Evolutionary conservation across 2,797 vertebrate genomes (phyloP), one percentile per base, ranked within the genome.

Genomic region (Meda fulgida): DNA sequence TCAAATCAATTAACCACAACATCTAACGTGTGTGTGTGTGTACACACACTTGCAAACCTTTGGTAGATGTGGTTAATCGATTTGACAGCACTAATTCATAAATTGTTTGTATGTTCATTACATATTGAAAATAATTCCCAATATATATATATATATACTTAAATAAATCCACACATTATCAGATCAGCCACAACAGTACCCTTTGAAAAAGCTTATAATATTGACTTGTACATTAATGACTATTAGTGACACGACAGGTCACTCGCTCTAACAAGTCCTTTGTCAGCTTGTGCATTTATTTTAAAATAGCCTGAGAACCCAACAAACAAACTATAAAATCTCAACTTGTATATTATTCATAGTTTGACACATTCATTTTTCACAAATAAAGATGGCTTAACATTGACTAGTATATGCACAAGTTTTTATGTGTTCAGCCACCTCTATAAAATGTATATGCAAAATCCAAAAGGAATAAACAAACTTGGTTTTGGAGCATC

Each of bases 111-210:
- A 36, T 73, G 14, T 73, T 10, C 14, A 48, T 65, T 75, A 3
- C 38, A n/a, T 48, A 3, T 36, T 63, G 7, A 60, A 40, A 81
- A n/a, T 18, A 23, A 21, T 60, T 81, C 36, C 26, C 19, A 16
- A 72, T 72, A 60, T 60, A 71, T 72, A 58, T 60, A n/a, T n/a
- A 72, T 72, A 60, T 60, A 16, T 29, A 81, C 16, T 3, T 29
- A 9, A 70, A 81, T 1, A 34, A 71, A 55, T 72, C 3, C n/a
- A 72, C n/a, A 43, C 67, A 46, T n/a, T 34, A 18, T n/a, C 26
- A 10, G 51, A 40, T 29, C 36, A 6, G 53, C 26, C 11, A 9
- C 16, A n/a, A 21, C 29, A 7, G 4, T 51, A 13, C 43, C 36
- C 23, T 34, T 23, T 34, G 26, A 31, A 51, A 31, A 51, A 3